Conservation (phyloP, 2,797 vertebrate genomes). For the Arctocebus calabarensis region DNA sequence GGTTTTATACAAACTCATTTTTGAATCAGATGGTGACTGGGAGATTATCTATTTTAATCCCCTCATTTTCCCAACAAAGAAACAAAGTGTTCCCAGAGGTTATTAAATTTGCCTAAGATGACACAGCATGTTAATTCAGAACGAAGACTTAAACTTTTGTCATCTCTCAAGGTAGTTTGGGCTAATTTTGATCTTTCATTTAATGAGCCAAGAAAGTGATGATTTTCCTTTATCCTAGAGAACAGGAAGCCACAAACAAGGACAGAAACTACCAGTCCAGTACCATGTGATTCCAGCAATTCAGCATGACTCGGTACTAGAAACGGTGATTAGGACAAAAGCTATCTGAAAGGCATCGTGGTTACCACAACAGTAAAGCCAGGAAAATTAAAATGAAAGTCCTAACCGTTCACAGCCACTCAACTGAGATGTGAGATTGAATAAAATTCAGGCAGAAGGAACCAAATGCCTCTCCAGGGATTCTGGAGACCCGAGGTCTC, state of each 20-base stretch:
- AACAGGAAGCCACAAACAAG: not conserved
- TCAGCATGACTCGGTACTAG: not conserved
- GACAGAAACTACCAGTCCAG: not conserved
- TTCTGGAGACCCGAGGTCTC: not conserved
- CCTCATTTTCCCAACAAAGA: not conserved
- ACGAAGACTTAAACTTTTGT: not conserved
- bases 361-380: not conserved
- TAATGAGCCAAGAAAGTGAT: constrained; percentile 35
- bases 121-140: constrained; percentile 13
- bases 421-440: not conserved
- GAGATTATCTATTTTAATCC: not conserved
- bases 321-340: not conserved
- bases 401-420: not conserved
- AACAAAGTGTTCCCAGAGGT: not conserved
- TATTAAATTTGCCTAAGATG: not conserved
- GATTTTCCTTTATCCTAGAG: not conserved
- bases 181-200: constrained; percentile 27
- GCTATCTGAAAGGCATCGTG: not conserved
- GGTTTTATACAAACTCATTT: not conserved
- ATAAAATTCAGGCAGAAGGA: constrained; percentile 27
- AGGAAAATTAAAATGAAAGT: not conserved
- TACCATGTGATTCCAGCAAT: not conserved
- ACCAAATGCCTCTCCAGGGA: not conserved
- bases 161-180: not conserved
- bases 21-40: not conserved